A percentile compares a stretch with the other conserved stretches of the same genome.
Conservation (phyloP, 1,140 invertebrate species). For the Tetramorium simillimum region DNA sequence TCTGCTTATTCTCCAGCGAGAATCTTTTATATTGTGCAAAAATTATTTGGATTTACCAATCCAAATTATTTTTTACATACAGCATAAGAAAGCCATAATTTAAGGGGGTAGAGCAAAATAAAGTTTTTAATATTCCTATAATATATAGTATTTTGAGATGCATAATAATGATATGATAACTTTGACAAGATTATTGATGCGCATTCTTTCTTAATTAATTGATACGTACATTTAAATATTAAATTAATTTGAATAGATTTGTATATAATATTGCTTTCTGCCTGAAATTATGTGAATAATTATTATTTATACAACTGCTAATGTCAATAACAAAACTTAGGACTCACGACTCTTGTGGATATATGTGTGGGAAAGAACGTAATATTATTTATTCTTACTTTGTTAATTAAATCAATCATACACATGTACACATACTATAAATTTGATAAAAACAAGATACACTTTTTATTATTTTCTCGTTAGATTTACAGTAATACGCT, state of each 20-base stretch:
- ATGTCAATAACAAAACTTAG: not conserved
- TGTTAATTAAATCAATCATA: not conserved
- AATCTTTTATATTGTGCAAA: not conserved
- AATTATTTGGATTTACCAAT: not conserved
- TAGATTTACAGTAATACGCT: not conserved
- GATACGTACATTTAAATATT: not conserved
- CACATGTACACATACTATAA: not conserved
- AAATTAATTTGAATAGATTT: constrained; percentile 29
- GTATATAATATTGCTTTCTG: not conserved
- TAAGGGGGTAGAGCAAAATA: not conserved
- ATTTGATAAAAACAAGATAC: not conserved
- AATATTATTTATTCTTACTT: constrained; percentile 23
- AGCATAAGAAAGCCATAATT: not conserved
- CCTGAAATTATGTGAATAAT: constrained; percentile 18
- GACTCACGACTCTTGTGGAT: not conserved
- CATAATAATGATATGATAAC: not conserved
- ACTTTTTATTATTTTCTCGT: not conserved
- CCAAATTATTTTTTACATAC: constrained; percentile 14
- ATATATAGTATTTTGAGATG: constrained; percentile 4
- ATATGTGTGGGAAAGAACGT: not conserved
- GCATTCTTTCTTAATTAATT: constrained; percentile 9
- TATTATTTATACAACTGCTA: constrained; percentile 7
- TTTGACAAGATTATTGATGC: not conserved
- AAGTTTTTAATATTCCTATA: constrained; percentile 13
- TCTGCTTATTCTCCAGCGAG: constrained; percentile 12